These are phyloP conservation scores for Poeciliopsis occidentalis DNA, from an alignment of 2,113 vertebrate genomes.

Conservation along the genomic window DNA sequence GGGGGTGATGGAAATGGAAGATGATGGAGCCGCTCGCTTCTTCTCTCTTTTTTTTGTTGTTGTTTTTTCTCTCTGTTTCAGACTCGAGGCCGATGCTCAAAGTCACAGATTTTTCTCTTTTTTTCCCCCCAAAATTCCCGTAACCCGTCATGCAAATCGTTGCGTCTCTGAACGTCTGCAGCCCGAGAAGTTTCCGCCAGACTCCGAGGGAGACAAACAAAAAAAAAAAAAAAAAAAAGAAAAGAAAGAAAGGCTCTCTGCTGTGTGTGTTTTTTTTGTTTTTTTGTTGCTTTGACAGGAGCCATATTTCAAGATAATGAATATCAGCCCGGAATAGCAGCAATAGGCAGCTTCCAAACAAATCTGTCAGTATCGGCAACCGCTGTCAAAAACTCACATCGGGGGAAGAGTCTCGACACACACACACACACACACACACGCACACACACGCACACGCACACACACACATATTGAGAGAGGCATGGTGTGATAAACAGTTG, in stretches of 20 bases:
- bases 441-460: no score
- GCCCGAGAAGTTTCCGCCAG: background rate
- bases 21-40: slow-evolving; percentile 45
- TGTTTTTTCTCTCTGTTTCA: background rate
- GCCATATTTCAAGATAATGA: slow-evolving; percentile 50
- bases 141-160: slow-evolving; percentile 18
- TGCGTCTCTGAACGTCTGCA: background rate
- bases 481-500: background rate
- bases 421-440: slow-evolving; percentile 3
- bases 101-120: slow-evolving; percentile 21
- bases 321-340: slow-evolving; percentile 27
- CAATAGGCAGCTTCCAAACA: slow-evolving; percentile 31
- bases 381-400: slow-evolving; percentile 41
- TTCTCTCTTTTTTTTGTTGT: background rate
- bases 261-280: background rate
- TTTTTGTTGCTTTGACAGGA: slow-evolving; percentile 13
- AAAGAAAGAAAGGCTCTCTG: background rate
- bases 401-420: background rate
- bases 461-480: no score
- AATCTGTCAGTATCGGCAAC: slow-evolving; percentile 42
- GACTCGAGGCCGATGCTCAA: slow-evolving; percentile 49
- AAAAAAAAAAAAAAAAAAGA: no score
- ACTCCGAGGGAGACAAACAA: background rate
- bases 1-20: slow-evolving; percentile 40
- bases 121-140: background rate